Evolutionary conservation across 2,113 vertebrate genomes (phyloP).

Genomic region (Charadrius vociferus): DNA sequence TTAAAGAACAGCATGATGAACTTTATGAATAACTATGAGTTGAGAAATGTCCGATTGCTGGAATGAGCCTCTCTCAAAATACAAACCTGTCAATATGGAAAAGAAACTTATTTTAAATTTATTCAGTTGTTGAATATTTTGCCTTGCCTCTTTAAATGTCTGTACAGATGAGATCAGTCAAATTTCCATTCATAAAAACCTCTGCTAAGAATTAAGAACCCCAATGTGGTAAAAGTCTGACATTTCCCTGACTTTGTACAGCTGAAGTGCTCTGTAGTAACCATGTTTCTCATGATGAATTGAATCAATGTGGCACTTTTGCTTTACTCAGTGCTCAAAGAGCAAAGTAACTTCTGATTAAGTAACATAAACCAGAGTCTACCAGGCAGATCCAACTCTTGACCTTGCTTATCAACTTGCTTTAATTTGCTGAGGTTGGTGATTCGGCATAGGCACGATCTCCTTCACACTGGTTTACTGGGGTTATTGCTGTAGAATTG

Average conservation of each 20-base stretch:
- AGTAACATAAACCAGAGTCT: background rate
- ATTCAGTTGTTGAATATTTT: background rate
- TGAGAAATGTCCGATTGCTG: background rate
- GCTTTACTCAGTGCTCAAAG: background rate
- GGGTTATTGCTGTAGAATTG: background rate
- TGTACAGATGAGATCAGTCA: background rate
- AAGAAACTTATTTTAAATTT: background rate
- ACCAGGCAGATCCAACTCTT: background rate
- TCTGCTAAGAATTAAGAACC: background rate
- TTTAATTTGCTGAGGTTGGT: background rate
- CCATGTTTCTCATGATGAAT: background rate
- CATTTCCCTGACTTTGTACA: background rate
- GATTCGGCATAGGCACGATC: background rate
- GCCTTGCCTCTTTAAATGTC: background rate
- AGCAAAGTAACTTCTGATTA: slow-evolving; percentile 12
- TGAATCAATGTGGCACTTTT: background rate
- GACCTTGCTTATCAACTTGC: background rate
- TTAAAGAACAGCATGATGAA: background rate
- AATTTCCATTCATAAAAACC: background rate
- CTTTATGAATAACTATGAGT: background rate
- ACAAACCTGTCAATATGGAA: background rate
- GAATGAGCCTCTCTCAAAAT: background rate
- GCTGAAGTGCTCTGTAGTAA: background rate
- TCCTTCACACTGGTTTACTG: background rate
- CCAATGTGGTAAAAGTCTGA: background rate